These are phyloP conservation scores for Drosophila austrosaltans DNA, from an alignment of 2,888 invertebrate species.

Conservation along the genomic window DNA sequence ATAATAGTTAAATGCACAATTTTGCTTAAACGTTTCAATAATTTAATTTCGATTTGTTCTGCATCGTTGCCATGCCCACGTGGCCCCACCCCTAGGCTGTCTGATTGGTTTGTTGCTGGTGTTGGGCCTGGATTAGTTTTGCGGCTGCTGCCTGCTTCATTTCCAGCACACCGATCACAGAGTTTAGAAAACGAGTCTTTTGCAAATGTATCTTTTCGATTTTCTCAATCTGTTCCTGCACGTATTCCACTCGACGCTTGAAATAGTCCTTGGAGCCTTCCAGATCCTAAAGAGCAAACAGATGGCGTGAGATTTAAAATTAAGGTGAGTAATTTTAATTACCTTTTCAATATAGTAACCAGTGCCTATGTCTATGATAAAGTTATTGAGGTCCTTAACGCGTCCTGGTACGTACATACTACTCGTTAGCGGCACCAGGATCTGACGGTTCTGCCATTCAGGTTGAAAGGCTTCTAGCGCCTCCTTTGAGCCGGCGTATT, in stretches of 20 bases:
- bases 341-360: slow-evolving; percentile 98
- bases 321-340: slow-evolving; percentile 33
- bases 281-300: slow-evolving; percentile 85
- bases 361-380: slow-evolving; percentile 97
- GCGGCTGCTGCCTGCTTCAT: slow-evolving; percentile 85
- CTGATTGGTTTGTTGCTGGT: slow-evolving; percentile 47
- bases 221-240: slow-evolving; percentile 97
- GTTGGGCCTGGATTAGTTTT: slow-evolving; percentile 75
- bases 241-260: slow-evolving; percentile 94
- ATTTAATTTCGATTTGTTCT: slow-evolving; percentile 61
- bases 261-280: slow-evolving; percentile 95
- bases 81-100: slow-evolving; percentile 19
- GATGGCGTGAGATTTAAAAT: background rate
- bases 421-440: slow-evolving; percentile 96
- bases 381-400: slow-evolving; percentile 92
- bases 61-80: slow-evolving; percentile 10
- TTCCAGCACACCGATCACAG: slow-evolving; percentile 90
- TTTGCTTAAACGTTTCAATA: slow-evolving; percentile 65
- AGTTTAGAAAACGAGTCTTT: slow-evolving; percentile 92
- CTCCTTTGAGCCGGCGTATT: slow-evolving; percentile 94
- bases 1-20: slow-evolving; percentile 70
- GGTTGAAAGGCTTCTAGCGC: slow-evolving; percentile 91
- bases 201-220: slow-evolving; percentile 87
- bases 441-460: slow-evolving; percentile 90
- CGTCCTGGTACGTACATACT: slow-evolving; percentile 99